phyloP scores from a whole-genome alignment of 2,113 vertebrate genomes.

The Alethe diademata region DNA sequence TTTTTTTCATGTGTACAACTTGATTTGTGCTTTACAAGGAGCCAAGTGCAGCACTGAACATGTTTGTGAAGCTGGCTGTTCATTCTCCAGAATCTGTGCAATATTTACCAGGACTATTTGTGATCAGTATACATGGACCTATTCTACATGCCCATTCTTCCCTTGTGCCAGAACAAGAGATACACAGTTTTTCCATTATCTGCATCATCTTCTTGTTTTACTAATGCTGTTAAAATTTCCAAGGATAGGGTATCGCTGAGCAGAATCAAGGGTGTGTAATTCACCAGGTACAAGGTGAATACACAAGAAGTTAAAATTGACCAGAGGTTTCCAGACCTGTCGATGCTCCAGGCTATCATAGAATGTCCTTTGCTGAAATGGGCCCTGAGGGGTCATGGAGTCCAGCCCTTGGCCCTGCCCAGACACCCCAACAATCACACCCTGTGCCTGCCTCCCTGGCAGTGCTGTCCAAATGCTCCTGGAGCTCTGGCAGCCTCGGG shows the following conservation, averaged over 20 bases:
- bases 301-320: not conserved
- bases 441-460: not conserved
- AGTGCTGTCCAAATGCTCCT: fast-evolving
- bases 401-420: not conserved
- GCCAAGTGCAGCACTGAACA: not conserved
- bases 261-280: not conserved
- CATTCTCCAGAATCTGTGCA: not conserved
- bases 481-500: not conserved
- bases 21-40: not conserved
- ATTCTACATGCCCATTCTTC: not conserved
- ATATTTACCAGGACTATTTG: not conserved
- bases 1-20: not conserved
- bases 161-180: not conserved
- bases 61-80: not conserved
- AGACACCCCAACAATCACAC: not conserved
- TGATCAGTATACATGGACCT: not conserved
- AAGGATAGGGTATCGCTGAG: not conserved
- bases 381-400: not conserved
- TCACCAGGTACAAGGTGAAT: not conserved
- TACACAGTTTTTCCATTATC: not conserved
- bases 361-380: not conserved
- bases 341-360: not conserved
- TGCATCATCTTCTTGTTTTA: not conserved
- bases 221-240: not conserved
- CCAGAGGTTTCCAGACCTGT: not conserved